Conservation (phyloP, 2,113 vertebrate genomes). For the Rafetus swinhoei region DNA sequence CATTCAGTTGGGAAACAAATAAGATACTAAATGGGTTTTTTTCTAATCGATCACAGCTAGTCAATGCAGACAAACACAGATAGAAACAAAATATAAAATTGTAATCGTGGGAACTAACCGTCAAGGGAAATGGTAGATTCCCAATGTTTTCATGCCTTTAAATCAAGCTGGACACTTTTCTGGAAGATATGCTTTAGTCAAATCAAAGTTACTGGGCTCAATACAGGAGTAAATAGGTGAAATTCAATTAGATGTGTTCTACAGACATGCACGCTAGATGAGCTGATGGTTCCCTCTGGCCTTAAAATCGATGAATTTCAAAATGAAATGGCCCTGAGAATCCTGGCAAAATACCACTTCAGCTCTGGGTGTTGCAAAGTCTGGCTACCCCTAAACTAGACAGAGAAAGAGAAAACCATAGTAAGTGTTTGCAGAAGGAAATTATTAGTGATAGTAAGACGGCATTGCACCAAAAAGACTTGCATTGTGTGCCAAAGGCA, state of each 20-base stretch:
- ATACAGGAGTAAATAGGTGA: neutral
- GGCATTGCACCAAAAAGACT: neutral
- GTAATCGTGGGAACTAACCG: neutral
- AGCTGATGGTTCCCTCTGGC: neutral
- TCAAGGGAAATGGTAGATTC: neutral
- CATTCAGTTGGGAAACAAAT: neutral
- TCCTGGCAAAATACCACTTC: neutral
- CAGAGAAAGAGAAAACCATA: neutral
- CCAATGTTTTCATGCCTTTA: neutral
- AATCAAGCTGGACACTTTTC: neutral
- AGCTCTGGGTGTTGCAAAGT: neutral
- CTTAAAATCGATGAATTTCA: neutral
- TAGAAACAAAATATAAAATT: neutral
- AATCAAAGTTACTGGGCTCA: neutral
- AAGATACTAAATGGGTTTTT: neutral
- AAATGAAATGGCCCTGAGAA: neutral
- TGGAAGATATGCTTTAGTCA: neutral
- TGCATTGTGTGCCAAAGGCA: accelerated
- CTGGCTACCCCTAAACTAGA: neutral
- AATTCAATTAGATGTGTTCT: neutral
- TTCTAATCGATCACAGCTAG: neutral
- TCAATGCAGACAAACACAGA: neutral
- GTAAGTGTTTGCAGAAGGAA: neutral
- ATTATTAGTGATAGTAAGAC: neutral
- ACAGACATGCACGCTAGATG: neutral